Percentiles rank a stretch among this genome's conserved stretches.
Evolutionary conservation across 1,140 invertebrate species (phyloP).

Genomic region (Eriocheir sinensis): DNA sequence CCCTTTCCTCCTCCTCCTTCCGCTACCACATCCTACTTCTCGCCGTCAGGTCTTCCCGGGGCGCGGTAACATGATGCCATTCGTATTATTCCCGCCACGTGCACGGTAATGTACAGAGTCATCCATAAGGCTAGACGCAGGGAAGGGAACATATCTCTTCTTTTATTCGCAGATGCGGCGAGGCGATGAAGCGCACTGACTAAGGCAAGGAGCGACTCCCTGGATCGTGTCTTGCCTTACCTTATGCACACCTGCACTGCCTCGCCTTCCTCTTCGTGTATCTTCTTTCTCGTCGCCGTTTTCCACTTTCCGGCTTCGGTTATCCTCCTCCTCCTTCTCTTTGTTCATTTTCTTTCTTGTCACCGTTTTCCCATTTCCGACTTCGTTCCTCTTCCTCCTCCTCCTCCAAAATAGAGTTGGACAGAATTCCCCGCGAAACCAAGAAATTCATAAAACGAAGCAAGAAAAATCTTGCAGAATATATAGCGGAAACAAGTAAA

Average conservation of each 20-base stretch:
- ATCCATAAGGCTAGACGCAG: neutral
- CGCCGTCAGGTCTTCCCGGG: too few species aligned
- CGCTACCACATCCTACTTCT: too few species aligned
- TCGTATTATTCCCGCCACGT: constrained; percentile 7
- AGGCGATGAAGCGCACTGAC: constrained; percentile 9
- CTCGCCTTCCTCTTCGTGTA: neutral
- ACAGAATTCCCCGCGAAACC: too few species aligned
- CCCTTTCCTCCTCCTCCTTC: too few species aligned
- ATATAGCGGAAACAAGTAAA: too few species aligned
- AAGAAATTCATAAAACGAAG: too few species aligned
- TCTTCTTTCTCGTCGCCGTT: neutral
- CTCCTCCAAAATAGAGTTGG: too few species aligned
- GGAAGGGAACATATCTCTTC: constrained; percentile 9
- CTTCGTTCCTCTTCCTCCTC: neutral
- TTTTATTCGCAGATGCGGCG: neutral
- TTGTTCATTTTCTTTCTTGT: neutral
- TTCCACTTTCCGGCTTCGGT: too few species aligned
- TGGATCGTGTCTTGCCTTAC: neutral
- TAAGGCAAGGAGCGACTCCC: neutral
- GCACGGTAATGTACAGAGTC: constrained; percentile 11
- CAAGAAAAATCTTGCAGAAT: too few species aligned
- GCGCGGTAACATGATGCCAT: neutral
- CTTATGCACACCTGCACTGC: neutral
- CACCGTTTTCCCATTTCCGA: neutral
- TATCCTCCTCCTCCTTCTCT: neutral